phyloP scores from a whole-genome alignment of 2,888 invertebrate species.

The Parnassius mnemosyne region DNA sequence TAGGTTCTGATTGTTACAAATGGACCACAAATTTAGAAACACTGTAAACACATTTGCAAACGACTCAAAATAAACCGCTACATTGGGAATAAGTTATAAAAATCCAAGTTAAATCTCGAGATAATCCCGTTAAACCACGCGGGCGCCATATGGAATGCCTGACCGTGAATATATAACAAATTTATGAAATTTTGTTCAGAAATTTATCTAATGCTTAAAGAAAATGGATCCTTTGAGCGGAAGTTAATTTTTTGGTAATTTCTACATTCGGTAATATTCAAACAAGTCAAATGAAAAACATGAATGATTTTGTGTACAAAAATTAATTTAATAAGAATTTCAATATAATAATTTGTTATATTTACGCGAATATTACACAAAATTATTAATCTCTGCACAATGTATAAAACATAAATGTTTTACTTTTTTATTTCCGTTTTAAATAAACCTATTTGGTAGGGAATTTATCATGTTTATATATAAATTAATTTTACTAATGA shows the following conservation, averaged over 20 bases:
- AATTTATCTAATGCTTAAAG: slow-evolving; percentile 54
- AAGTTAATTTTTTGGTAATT: slow-evolving; percentile 27
- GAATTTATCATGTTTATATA: too few species aligned
- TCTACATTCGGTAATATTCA: too few species aligned
- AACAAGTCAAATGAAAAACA: too few species aligned
- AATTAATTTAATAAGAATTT: too few species aligned
- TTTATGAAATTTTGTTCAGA: slow-evolving; percentile 68
- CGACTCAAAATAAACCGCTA: slow-evolving; percentile 59
- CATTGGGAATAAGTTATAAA: slow-evolving; percentile 68
- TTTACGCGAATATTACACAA: too few species aligned
- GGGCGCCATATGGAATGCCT: slow-evolving; percentile 70
- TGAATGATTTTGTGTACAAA: too few species aligned
- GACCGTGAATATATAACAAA: slow-evolving; percentile 77
- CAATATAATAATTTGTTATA: too few species aligned
- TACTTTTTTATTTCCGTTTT: too few species aligned
- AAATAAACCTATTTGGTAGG: too few species aligned
- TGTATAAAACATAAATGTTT: too few species aligned
- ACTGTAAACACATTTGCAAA: slow-evolving; percentile 64
- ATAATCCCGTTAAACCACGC: slow-evolving; percentile 78
- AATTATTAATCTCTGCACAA: too few species aligned
- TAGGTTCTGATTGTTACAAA: slow-evolving; percentile 39
- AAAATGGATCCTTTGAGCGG: slow-evolving; percentile 43
- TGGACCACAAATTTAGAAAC: slow-evolving; percentile 53
- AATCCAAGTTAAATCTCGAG: slow-evolving; percentile 62
- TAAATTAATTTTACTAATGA: too few species aligned